Percentiles rank a stretch among this genome's conserved stretches.
These are phyloP conservation scores for Athrips mouffetella DNA, from an alignment of 2,888 invertebrate species.

Conservation along the genomic window DNA sequence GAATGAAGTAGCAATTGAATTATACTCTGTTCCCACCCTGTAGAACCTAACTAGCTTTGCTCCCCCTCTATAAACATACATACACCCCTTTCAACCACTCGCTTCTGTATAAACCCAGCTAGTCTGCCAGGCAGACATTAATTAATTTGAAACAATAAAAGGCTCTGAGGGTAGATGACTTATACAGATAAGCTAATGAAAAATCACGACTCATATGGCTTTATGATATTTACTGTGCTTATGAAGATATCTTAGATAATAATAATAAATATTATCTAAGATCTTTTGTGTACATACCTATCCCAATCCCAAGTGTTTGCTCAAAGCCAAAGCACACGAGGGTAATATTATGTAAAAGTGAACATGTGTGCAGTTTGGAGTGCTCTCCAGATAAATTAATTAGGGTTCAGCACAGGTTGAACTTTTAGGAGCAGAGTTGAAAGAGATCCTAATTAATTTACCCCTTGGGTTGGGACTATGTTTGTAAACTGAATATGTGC, in stretches of 20 bases:
- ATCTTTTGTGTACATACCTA: no score
- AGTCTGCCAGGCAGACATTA: constrained; percentile 6
- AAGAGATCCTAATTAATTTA: no score
- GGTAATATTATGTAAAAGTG: not conserved
- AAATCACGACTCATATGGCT: not conserved
- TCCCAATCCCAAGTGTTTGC: not conserved
- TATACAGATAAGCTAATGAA: not conserved
- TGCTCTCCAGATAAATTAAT: constrained; percentile 10
- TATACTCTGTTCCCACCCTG: constrained; percentile 19
- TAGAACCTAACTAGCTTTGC: not conserved
- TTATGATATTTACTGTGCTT: no score
- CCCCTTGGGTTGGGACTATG: no score
- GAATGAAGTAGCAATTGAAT: constrained; percentile 20
- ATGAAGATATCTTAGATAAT: no score
- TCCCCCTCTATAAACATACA: not conserved
- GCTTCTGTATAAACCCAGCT: not conserved
- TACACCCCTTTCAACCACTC: not conserved
- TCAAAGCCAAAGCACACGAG: not conserved
- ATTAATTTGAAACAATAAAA: constrained; percentile 11
- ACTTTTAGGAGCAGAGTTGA: constrained; percentile 7
- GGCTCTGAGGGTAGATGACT: constrained; percentile 1
- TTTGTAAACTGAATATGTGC: no score
- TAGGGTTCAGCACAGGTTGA: not conserved
- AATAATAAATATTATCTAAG: no score
- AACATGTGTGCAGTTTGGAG: constrained; percentile 2